Conservation (phyloP, 2,113 vertebrate species). For the Rhinopithecus roxellana region DNA sequence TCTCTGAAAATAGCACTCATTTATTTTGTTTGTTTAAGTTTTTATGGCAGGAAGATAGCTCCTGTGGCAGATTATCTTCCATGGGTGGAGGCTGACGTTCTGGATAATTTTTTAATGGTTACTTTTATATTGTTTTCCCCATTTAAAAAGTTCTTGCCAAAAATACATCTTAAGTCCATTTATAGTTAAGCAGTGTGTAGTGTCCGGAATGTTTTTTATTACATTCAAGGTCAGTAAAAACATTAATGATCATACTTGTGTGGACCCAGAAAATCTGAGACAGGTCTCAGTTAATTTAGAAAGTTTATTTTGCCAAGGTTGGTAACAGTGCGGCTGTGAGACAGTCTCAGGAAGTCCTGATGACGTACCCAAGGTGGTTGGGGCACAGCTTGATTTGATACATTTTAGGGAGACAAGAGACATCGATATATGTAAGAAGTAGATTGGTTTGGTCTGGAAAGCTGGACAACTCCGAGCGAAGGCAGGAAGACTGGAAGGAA, state of each 20-base stretch:
- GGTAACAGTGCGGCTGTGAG: too few relatives aligned
- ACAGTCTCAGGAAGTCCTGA: too few relatives aligned
- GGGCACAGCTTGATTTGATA: too few relatives aligned
- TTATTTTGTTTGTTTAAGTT: slow-evolving; percentile 29
- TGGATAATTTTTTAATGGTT: background rate
- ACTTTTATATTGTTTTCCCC: background rate
- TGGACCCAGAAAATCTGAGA: too few relatives aligned
- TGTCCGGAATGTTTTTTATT: background rate
- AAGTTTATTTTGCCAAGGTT: too few relatives aligned
- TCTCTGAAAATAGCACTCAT: background rate
- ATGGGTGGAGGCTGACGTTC: background rate
- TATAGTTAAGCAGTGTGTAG: background rate
- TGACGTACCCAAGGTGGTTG: too few relatives aligned
- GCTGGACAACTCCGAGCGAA: too few relatives aligned
- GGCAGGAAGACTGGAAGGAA: too few relatives aligned
- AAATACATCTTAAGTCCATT: background rate
- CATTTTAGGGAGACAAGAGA: too few relatives aligned
- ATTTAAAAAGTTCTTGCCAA: background rate
- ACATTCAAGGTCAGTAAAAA: background rate
- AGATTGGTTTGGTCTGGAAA: too few relatives aligned
- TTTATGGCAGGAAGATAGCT: background rate
- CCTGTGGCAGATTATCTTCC: background rate
- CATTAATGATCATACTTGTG: background rate
- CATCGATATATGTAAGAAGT: too few relatives aligned
- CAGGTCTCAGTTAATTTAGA: too few relatives aligned